A percentile compares a stretch with the other conserved stretches of the same genome.
Evolutionary conservation across 1,140 invertebrate species (phyloP).

Genomic region (Drosophila pandora): DNA sequence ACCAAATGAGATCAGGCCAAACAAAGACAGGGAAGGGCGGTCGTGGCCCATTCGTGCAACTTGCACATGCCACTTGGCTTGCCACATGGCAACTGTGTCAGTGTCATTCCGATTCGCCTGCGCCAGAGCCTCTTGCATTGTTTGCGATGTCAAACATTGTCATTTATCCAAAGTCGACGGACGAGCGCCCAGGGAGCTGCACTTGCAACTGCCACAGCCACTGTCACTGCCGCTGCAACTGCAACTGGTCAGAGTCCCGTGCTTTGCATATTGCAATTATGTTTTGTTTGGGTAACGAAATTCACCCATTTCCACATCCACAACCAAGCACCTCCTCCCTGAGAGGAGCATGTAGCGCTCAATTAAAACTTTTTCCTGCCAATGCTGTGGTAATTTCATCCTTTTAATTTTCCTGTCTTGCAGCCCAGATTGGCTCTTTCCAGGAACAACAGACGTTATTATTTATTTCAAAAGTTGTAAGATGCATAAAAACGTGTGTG

Average conservation of each 20-base stretch:
- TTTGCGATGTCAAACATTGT: slow-evolving; percentile 78
- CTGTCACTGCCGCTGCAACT: neutral
- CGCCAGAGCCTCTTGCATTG: slow-evolving; percentile 52
- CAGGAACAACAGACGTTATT: slow-evolving; percentile 21
- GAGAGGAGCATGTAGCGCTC: slow-evolving; percentile 41
- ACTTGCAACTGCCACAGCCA: neutral
- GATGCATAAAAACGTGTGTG: neutral
- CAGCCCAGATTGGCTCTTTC: slow-evolving; percentile 29
- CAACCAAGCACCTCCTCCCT: slow-evolving; percentile 12
- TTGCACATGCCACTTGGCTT: slow-evolving; percentile 53
- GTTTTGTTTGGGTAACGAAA: slow-evolving; percentile 64
- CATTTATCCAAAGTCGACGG: slow-evolving; percentile 68
- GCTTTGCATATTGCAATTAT: slow-evolving; percentile 77
- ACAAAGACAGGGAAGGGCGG: neutral
- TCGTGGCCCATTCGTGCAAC: slow-evolving; percentile 32
- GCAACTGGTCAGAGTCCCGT: slow-evolving; percentile 3
- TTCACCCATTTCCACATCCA: slow-evolving; percentile 18
- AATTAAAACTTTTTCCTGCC: slow-evolving; percentile 66
- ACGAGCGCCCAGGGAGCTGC: neutral
- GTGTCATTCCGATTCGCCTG: slow-evolving; percentile 62
- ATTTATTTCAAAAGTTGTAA: slow-evolving; percentile 21
- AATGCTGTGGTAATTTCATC: slow-evolving; percentile 47
- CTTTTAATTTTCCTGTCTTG: slow-evolving; percentile 71
- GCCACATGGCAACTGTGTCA: slow-evolving; percentile 62
- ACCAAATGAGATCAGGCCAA: slow-evolving; percentile 71